Conservation (phyloP, 2,888 invertebrate species). For the Pyrochroa serraticornis region DNA sequence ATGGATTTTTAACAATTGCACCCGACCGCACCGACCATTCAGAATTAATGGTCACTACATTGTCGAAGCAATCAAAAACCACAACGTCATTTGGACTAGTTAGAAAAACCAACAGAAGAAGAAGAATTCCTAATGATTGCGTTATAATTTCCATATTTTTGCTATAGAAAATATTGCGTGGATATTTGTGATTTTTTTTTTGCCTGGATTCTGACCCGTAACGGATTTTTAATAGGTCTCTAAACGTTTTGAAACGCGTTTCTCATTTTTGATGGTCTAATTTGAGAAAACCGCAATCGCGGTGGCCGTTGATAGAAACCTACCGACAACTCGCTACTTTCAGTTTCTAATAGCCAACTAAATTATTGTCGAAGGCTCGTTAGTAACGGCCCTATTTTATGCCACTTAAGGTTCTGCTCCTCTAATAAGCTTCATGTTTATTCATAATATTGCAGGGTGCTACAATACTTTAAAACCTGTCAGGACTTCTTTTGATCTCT, state of each 20-base stretch:
- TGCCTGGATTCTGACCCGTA: constrained; percentile 5
- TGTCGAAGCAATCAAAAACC: background rate
- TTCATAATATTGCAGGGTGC: constrained; percentile 41
- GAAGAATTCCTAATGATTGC: background rate
- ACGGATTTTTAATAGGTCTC: constrained; percentile 28
- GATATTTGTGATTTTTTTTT: background rate
- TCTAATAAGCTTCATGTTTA: constrained; percentile 44
- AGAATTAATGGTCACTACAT: background rate
- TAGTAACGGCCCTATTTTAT: constrained; percentile 32
- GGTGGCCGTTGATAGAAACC: background rate
- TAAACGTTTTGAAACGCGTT: constrained; percentile 8
- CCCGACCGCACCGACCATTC: background rate
- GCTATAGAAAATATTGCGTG: background rate
- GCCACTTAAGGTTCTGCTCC: constrained; percentile 34
- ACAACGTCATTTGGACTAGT: background rate
- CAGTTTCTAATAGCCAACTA: constrained; percentile 17
- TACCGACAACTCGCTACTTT: constrained; percentile 4
- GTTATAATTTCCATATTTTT: too few relatives aligned
- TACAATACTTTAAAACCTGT: constrained; percentile 40
- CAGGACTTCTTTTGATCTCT: constrained; percentile 42
- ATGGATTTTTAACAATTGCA: constrained; percentile 27
- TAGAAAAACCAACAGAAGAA: background rate
- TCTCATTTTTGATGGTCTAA: constrained; percentile 6
- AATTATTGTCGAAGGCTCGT: constrained; percentile 39
- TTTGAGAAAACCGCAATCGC: constrained; percentile 13